Evolutionary conservation across 2,888 invertebrate species (phyloP), one percentile per base, ranked within the genome.

Genomic region (Corythucha ciliata): DNA sequence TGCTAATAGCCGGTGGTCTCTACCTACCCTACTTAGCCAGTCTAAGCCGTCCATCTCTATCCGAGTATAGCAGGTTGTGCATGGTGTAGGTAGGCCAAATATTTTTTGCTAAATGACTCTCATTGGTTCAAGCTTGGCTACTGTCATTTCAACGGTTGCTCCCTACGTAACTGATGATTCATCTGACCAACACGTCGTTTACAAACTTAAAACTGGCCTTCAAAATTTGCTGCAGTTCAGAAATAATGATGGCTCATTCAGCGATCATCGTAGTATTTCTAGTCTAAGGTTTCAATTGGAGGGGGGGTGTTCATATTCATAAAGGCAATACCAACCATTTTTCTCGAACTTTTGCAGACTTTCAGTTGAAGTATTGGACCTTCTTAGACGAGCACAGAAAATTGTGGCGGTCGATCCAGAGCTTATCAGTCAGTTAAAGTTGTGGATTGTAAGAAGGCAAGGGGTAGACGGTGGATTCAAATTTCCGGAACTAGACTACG

Each of bases 241-340:
- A 7, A 78, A 77, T 63, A 71, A 67, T n/a, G 79, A 80, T 63
- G 77, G 77, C 58, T 79, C 79, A 0, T 80, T 80, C 64, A 79
- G 79, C 51, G 79, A 80, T 52, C 79, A 79, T 55, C 20, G 12
- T 3, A 26, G 12, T 39, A 16, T 37, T 16, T 45, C 14, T 14
- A 4, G 4, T 25, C 25, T 4, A 10, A 26, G 12, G 4, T 14
- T 3, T 5, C 25, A 8, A 41, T n/a, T 18, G 18, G 18, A 26
- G 18, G 18, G 4, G 4, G 25, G 25, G 4, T 3, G 16, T 40
- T 4, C 1, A 40, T 10, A 10, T 24, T 40, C 3, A 21, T 22
- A 10, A 21, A 18, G n/a, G 8, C 10, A 37, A 8, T 12, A 37
- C 14, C 37, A 16, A 8, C 37, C 37, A 8, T 12, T 12, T 37